Evolutionary conservation across 2,888 invertebrate genomes (phyloP).

Genomic region (Tetanocera ferruginea): DNA sequence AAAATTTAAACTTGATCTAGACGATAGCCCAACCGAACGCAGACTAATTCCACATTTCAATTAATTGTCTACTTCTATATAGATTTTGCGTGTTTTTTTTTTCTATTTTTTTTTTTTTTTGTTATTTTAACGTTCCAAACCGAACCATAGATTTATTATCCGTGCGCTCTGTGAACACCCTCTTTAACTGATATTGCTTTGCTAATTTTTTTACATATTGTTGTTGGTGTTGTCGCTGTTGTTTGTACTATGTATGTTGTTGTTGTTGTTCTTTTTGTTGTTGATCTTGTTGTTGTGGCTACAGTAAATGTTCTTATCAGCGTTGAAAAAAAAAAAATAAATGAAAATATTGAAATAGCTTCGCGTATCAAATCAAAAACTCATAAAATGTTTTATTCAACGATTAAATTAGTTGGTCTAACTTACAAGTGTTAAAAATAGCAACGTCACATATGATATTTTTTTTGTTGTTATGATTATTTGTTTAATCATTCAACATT

Average conservation of each 20-base stretch:
- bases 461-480: background rate
- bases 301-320: background rate
- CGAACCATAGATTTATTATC: constrained; percentile 31
- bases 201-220: constrained; percentile 9
- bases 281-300: background rate
- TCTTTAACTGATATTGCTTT: constrained; percentile 25
- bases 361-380: constrained; percentile 8
- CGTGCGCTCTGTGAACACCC: constrained; percentile 25
- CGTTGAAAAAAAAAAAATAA: background rate
- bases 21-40: constrained; percentile 57
- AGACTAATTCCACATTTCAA: constrained; percentile 54
- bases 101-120: background rate
- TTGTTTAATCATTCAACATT: background rate
- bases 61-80: constrained; percentile 36
- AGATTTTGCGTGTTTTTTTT: background rate
- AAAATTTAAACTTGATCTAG: constrained; percentile 34
- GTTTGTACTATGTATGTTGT: background rate
- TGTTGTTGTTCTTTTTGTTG: background rate
- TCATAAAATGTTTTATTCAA: constrained; percentile 16
- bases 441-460: background rate
- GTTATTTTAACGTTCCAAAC: background rate
- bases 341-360: constrained; percentile 2
- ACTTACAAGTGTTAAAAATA: background rate
- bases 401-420: constrained; percentile 17
- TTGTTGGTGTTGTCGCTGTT: constrained; percentile 9